A percentile compares a stretch with the other conserved stretches of the same genome.
These are phyloP conservation scores for Trisateles emortualis DNA, from an alignment of 2,888 invertebrate genomes.

Conservation along the genomic window DNA sequence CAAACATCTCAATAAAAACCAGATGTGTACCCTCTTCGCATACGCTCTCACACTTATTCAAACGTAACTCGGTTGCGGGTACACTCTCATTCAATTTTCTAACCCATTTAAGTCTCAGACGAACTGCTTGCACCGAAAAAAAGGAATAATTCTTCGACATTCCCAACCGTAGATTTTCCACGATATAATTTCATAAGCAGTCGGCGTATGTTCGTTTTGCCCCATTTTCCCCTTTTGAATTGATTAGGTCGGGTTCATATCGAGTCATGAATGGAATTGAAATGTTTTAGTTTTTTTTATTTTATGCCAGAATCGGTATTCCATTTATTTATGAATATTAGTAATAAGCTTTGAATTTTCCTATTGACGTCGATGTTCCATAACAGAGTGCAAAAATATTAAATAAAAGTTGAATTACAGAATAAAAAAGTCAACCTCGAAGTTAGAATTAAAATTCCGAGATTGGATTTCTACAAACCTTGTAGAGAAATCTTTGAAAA, in stretches of 20 bases:
- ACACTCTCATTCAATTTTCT: constrained; percentile 85
- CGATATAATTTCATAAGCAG: constrained; percentile 85
- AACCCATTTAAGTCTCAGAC: constrained; percentile 86
- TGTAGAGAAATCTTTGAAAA: too few species aligned
- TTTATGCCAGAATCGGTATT: constrained; percentile 51
- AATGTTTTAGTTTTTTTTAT: constrained; percentile 63
- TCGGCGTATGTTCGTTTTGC: constrained; percentile 78
- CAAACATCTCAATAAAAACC: constrained; percentile 63
- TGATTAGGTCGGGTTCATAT: constrained; percentile 82
- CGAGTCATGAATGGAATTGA: constrained; percentile 77
- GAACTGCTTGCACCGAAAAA: constrained; percentile 70
- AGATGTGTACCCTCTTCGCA: constrained; percentile 69
- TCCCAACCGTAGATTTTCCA: constrained; percentile 76
- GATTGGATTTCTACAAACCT: too few species aligned
- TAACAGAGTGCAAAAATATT: not conserved
- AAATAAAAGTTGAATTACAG: too few species aligned
- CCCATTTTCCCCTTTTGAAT: constrained; percentile 82
- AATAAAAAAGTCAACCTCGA: too few species aligned
- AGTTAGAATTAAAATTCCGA: too few species aligned
- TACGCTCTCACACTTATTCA: constrained; percentile 77
- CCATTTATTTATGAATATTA: constrained; percentile 60
- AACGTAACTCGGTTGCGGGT: constrained; percentile 71
- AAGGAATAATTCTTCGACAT: constrained; percentile 70
- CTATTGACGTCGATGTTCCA: not conserved
- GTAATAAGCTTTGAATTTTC: constrained; percentile 25